Evolutionary conservation across 2,888 invertebrate species (phyloP), one percentile per base, ranked within the genome.

Genomic region (Dastarcus helophoroides): DNA sequence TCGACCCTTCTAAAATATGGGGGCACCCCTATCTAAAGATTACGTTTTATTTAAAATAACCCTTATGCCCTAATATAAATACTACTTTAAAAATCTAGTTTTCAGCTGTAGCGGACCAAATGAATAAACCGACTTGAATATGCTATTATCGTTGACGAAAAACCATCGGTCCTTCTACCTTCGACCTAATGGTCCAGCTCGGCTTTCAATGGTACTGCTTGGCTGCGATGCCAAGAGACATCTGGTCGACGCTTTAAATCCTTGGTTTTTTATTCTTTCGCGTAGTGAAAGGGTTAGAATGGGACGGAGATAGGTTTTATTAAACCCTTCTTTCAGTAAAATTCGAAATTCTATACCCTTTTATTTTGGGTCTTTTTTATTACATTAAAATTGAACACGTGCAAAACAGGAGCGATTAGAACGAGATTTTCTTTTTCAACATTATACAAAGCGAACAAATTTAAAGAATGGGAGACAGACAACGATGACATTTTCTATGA

Each of bases 331-430:
- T 44, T 43, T 40, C 39, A 36, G 31, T 39, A 33, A 31, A 38
- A 39, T 45, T 37, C 39, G 53, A 52, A 53, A 53, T 52, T 51
- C 51, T 52, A 54, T 50, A 54, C 53, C 53, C 50, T 41, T 51
- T 54, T 54, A 54, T 54, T 54, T 54, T 50, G 51, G 48, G 44
- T 42, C 42, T 50, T 51, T 43, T 46, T 48, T 43, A 46, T 48
- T 46, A 47, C 46, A 48, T 50, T 48, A 48, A 47, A 46, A 46
- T 46, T 46, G 40, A 50, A 49, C 50, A 50, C 50, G 48, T 49
- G 48, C 39, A 40, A 38, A 38, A 25, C 21, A 8, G 10, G 22
- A n/a, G n/a, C n/a, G 29, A 12, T 15, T 30, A 16, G 29, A 30
- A 26, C 29, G 26, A n/a, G 13, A n/a, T n/a, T n/a, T n/a, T n/a